These are phyloP conservation scores for Dromococcyx pavoninus DNA, from an alignment of 2,797 vertebrate genomes.

Conservation along the genomic window DNA sequence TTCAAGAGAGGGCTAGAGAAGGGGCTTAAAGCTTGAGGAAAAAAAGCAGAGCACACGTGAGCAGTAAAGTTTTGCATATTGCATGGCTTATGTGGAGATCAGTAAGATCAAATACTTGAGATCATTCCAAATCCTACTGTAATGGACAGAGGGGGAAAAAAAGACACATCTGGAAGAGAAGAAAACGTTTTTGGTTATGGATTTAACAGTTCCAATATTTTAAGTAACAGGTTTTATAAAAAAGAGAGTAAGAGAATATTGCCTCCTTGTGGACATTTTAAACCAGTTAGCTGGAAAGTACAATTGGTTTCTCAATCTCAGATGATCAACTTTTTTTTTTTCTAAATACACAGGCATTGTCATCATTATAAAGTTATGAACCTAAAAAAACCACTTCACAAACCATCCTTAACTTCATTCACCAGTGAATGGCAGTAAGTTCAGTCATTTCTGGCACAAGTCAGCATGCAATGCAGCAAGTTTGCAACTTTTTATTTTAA, in stretches of 20 bases:
- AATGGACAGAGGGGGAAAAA: not conserved
- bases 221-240: not conserved
- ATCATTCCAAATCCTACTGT: not conserved
- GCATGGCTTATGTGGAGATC: not conserved
- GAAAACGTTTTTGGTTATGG: not conserved
- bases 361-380: not conserved
- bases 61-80: not conserved
- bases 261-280: constrained; percentile 44
- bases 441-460: not conserved
- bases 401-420: not conserved
- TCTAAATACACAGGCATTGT: not conserved
- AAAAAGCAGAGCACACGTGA: not conserved
- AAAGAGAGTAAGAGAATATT: not conserved
- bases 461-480: not conserved
- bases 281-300: not conserved
- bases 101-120: not conserved
- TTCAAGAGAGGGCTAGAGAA: not conserved
- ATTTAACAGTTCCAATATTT: not conserved
- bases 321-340: not conserved
- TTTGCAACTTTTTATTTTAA: not conserved
- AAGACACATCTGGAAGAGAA: not conserved
- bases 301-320: not conserved
- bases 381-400: not conserved
- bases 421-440: not conserved
- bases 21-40: not conserved